Conservation (phyloP, 2,888 invertebrate genomes). For the Drosophila engyochracea region DNA sequence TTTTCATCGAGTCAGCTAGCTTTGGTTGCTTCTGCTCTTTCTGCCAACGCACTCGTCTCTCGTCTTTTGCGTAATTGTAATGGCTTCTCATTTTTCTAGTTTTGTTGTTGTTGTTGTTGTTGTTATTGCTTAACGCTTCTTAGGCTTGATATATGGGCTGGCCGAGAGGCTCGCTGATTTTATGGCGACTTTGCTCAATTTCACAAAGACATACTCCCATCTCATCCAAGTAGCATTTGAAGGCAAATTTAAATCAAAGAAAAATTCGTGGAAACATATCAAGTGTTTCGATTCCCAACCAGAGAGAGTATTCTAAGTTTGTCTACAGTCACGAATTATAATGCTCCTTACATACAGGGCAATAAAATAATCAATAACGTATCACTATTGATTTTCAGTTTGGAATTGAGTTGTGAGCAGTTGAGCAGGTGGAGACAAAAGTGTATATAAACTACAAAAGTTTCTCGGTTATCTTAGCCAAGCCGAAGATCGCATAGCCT, state of each 20-base stretch:
- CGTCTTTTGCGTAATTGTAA: conserved; percentile 44
- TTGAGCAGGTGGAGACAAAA: not conserved
- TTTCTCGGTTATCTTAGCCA: not conserved
- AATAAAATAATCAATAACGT: not conserved
- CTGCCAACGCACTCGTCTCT: conserved; percentile 26
- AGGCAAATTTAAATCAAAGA: not conserved
- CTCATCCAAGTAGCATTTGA: not conserved
- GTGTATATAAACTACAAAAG: not conserved
- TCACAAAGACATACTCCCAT: conserved; percentile 9
- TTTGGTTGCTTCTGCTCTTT: conserved; percentile 32
- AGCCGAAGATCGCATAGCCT: not conserved
- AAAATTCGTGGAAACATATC: not conserved
- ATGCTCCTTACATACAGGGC: not conserved
- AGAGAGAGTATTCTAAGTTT: no score
- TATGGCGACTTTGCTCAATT: conserved; percentile 18
- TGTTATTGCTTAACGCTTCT: conserved; percentile 48
- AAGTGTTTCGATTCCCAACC: not conserved
- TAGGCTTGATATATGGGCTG: conserved; percentile 49
- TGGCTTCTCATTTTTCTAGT: conserved; percentile 33
- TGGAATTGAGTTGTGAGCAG: not conserved
- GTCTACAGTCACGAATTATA: not conserved
- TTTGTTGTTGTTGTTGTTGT: conserved; percentile 7
- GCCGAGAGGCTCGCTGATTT: conserved; percentile 19
- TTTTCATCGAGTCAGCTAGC: conserved; percentile 76
- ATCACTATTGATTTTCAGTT: not conserved